phyloP scores from a whole-genome alignment of 2,888 invertebrate genomes.

The Plagodis pulveraria region DNA sequence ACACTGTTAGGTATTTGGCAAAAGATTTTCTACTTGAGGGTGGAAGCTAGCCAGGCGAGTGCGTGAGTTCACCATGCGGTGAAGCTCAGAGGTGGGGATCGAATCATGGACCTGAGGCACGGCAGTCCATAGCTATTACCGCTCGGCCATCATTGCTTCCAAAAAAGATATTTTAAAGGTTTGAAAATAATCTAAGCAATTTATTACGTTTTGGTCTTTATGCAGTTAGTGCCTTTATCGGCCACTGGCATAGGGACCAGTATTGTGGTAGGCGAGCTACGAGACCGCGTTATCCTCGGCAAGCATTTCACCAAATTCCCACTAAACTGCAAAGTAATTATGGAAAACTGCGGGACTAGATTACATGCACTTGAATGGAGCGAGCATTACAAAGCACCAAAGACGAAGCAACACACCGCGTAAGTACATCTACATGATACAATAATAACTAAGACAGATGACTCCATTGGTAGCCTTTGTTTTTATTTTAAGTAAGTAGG shows the following conservation, averaged over 20 bases:
- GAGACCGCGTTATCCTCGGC: constrained; percentile 86
- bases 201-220: background rate
- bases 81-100: no score
- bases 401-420: constrained; percentile 61
- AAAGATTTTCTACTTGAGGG: no score
- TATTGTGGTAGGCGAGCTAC: constrained; percentile 85
- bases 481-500: background rate
- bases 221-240: constrained; percentile 67
- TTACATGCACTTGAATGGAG: constrained; percentile 82
- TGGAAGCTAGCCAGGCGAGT: no score
- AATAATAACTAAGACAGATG: constrained; percentile 1
- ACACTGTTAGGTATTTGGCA: no score
- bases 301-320: constrained; percentile 86
- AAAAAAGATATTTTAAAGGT: no score
- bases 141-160: no score
- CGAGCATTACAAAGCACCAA: constrained; percentile 72
- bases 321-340: constrained; percentile 65
- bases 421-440: constrained; percentile 44
- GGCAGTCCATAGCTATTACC: no score
- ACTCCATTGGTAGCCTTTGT: background rate
- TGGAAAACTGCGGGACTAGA: constrained; percentile 84
- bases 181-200: no score
- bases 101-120: no score
- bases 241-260: constrained; percentile 88
- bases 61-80: no score